These are phyloP conservation scores for Megamerina dolium DNA, from an alignment of 2,888 invertebrate species.

Conservation along the genomic window DNA sequence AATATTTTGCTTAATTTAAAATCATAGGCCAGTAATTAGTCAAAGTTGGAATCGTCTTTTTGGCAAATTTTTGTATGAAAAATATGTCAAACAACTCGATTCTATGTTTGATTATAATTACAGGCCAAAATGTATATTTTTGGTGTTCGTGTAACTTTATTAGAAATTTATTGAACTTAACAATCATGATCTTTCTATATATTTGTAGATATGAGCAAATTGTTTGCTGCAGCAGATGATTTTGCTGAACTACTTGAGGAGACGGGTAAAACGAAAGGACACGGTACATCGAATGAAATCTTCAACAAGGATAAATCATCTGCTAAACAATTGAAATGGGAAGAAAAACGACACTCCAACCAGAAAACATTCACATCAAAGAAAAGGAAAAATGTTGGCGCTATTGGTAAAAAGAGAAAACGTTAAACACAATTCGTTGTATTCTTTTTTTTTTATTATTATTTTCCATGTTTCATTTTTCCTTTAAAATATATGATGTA, in stretches of 20 bases:
- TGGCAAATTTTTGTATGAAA: too few species aligned
- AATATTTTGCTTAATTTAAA: too few species aligned
- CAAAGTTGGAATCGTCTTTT: too few species aligned
- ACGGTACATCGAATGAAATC: slow-evolving; percentile 63
- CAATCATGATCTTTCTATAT: too few species aligned
- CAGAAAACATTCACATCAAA: slow-evolving; percentile 34
- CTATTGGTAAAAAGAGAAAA: not conserved
- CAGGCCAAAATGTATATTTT: not conserved
- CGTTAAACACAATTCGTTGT: slow-evolving; percentile 24
- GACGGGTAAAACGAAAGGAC: slow-evolving; percentile 62
- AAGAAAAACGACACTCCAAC: slow-evolving; percentile 57
- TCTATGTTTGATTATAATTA: not conserved
- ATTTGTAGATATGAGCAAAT: slow-evolving; percentile 53
- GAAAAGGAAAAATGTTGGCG: slow-evolving; percentile 22
- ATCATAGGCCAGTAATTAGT: too few species aligned
- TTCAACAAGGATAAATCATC: slow-evolving; percentile 73
- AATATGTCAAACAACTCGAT: too few species aligned
- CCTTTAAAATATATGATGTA: not conserved
- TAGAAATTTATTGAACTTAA: too few species aligned
- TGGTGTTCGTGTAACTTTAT: not conserved
- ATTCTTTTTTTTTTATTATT: slow-evolving; percentile 8
- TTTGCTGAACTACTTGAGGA: slow-evolving; percentile 85
- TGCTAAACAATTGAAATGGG: slow-evolving; percentile 75
- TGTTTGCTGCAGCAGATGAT: slow-evolving; percentile 82
- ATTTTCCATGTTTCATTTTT: slow-evolving; percentile 6